Evolutionary conservation across 2,797 vertebrate species (phyloP).

Genomic region (Xiphophorus birchmanni): DNA sequence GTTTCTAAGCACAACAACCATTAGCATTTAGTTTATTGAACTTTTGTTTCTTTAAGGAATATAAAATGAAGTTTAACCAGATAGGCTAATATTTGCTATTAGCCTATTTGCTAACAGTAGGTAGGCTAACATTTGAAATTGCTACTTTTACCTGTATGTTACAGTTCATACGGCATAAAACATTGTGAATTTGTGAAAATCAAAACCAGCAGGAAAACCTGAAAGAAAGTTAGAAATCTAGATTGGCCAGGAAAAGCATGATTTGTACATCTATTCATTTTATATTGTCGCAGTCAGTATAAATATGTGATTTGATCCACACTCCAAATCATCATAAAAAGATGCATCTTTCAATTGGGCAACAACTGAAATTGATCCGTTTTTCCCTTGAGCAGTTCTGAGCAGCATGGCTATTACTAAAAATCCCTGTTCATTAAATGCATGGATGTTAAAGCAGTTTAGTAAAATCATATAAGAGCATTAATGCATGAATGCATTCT

Average conservation of each 20-base stretch:
- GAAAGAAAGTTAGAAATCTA: neutral
- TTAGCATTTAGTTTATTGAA: neutral
- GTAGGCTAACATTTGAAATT: neutral
- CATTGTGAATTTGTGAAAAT: neutral
- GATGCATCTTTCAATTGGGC: neutral
- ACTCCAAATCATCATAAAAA: neutral
- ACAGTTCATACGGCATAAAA: neutral
- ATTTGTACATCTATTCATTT: neutral
- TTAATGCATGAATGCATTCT: neutral
- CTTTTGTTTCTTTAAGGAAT: neutral
- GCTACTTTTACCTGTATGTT: neutral
- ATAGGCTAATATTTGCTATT: no score
- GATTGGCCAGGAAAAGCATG: neutral
- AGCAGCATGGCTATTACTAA: neutral
- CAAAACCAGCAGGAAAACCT: neutral
- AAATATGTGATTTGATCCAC: neutral
- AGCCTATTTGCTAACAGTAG: no score
- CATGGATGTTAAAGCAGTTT: neutral
- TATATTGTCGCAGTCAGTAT: conserved; percentile 28
- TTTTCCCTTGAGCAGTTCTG: neutral
- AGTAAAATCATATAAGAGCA: neutral
- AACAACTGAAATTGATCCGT: neutral
- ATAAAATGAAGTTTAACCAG: neutral
- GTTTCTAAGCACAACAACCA: neutral
- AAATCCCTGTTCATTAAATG: neutral